phyloP scores from a whole-genome alignment of 2,888 invertebrate species.

The Eilema griseolum region DNA sequence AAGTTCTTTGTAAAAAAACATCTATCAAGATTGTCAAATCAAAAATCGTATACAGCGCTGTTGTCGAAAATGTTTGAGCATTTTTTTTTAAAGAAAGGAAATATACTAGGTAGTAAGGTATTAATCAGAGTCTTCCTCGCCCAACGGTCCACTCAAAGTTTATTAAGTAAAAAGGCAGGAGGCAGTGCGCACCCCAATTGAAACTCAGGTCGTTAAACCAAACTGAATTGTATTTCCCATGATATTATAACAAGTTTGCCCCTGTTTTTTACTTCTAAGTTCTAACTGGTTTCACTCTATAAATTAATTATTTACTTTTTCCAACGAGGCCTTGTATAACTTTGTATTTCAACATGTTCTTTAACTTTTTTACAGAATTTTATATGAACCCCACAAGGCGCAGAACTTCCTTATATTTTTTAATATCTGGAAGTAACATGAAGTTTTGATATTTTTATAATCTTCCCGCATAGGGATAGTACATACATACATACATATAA shows the following conservation, averaged over 20 bases:
- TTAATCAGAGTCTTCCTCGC: background rate
- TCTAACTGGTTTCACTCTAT: conserved; percentile 29
- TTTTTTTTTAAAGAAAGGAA: background rate
- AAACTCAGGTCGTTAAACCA: conserved; percentile 4
- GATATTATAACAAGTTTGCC: conserved; percentile 23
- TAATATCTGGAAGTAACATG: too few relatives aligned
- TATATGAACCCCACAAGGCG: background rate
- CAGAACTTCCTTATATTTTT: background rate
- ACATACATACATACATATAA: too few relatives aligned
- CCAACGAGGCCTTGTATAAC: conserved; percentile 23
- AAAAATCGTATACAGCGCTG: too few relatives aligned
- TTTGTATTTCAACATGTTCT: background rate
- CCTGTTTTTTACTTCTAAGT: conserved; percentile 18
- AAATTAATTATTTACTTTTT: conserved; percentile 50
- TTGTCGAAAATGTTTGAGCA: background rate
- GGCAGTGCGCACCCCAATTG: background rate
- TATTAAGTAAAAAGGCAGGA: background rate
- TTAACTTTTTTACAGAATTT: background rate
- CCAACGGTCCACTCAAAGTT: conserved; percentile 3
- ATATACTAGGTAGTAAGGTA: background rate
- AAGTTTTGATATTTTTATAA: too few relatives aligned
- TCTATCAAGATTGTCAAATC: too few relatives aligned
- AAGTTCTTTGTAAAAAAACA: too few relatives aligned
- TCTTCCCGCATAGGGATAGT: too few relatives aligned
- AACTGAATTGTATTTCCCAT: conserved; percentile 20